These are phyloP conservation scores for Bursaphelenchus okinawaensis DNA, from an alignment of 2,888 invertebrate species.

Conservation along the genomic window DNA sequence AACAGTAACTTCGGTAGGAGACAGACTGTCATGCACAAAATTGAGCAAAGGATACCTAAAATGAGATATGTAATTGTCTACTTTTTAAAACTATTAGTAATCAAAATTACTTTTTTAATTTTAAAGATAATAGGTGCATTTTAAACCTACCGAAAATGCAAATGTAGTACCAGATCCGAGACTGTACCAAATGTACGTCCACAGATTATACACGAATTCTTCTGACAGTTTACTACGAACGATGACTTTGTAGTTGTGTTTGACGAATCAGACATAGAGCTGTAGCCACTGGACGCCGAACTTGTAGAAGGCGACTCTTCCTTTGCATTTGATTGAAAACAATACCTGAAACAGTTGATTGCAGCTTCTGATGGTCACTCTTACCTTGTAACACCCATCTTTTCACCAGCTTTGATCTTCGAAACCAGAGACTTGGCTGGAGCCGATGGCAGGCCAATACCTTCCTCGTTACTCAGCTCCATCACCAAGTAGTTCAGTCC, in stretches of 20 bases:
- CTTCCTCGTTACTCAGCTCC: slow-evolving; percentile 1
- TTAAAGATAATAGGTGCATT: neutral
- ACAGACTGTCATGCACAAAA: neutral
- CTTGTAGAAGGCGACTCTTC: neutral
- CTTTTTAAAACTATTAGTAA: no score
- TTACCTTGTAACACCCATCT: no score
- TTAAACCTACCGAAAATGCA: neutral
- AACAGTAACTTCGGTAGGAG: neutral
- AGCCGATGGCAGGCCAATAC: neutral
- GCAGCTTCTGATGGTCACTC: no score
- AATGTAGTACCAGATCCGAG: neutral
- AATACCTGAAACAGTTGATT: neutral
- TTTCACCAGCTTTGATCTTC: neutral
- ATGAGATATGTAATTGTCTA: no score
- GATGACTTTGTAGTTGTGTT: neutral
- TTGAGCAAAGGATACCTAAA: neutral
- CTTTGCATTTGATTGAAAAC: neutral
- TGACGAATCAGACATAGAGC: neutral
- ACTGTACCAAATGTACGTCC: neutral
- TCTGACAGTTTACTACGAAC: neutral
- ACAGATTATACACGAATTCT: neutral
- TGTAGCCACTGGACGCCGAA: neutral
- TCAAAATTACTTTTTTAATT: no score
- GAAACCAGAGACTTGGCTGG: neutral
- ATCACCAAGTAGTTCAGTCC: neutral